Base-by-base conservation (phyloP, 2,113 vertebrate species). In the Pterocles burchelli region DNA sequence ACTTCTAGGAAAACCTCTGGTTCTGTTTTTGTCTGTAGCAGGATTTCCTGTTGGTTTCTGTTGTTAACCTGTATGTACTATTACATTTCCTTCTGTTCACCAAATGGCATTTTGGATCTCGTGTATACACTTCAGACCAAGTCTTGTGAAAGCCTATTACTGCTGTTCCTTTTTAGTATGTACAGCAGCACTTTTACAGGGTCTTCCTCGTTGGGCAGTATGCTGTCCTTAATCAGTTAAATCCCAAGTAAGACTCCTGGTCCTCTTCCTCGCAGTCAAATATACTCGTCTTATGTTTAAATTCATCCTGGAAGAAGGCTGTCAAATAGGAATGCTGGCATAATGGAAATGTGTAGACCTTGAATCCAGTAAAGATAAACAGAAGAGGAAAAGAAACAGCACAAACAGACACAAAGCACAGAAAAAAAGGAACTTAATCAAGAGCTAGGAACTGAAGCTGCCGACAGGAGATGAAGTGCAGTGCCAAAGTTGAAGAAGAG, bases 231-330 rank as follows among this genome's bases (percentile, higher is more conserved):
- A 21, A 43, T 24, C 28, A 19, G 10, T 67, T 81, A 9, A 10
- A 38, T 24, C 6, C 10, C 43, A 17, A 54, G 36, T 14, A 36
- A 34, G 5, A 26, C 6, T 70, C 17, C 7, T 21, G 2, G 3
- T 75, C 11, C 1, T 54, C 4, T 2, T 84, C 9, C 16, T 54
- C 25, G 45, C 12, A 34, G 19, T 6, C 9, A 1, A 6, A 4
- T 68, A 59, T 33, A 28, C 14, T 59, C 16, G 6, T 57, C 17
- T 57, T 26, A 16, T 28, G 17, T 29, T 29, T 58, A 16, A 38
- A 24, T 48, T 78, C 6, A 1, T 55, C 10, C 54, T 81, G 48
- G 26, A 68, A 55, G 18, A 49, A 43, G 22, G 6, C 22, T 62
- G 13, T 57, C 2, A 3, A 20, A 28, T 48, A 25, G 43, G 55